Base-by-base conservation (phyloP, 2,888 invertebrate species). In the Sceliomorpha sp. region DNA sequence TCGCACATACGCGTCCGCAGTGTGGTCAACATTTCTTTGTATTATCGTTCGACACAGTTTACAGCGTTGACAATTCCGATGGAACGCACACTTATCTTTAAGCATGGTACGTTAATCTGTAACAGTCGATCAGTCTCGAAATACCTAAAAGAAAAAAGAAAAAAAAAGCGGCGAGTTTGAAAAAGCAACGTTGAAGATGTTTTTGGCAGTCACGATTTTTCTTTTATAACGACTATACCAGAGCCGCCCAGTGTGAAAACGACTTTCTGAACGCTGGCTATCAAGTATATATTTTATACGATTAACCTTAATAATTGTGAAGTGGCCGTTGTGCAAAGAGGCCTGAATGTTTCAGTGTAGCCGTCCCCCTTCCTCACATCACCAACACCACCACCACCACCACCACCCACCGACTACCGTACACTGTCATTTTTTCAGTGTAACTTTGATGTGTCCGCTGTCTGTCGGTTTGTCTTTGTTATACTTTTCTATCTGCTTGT, bases 331-430 rank as follows among this genome's bases (percentile, higher is more conserved):
- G 75, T 82, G 80, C 77, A 79, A 80, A 82, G 70, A 80, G 80
- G 82, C 81, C 80, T 84, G 84, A 81, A 84, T 84, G 84, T 85
- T 84, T 83, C 85, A 82, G 81, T 83, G 83, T 85, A 85, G 84
- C 84, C 78, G 80, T n/a, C 80, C 85, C 84, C 82, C 84, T 84
- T 85, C 84, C 85, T 84, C 84, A 81, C 79, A 81, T 82, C 84
- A 82, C 76, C 67, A 73, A 67, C 79, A 81, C 81, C 83, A 82
- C 81, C 80, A 81, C 74, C 56, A 71, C 66, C 82, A 82, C 81
- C 80, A 81, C 74, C 64, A 71, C 66, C 45, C 31, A 50, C 81
- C 79, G 81, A 82, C 83, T 83, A 83, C 80, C 81, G 83, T 84
- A 84, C 86, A 85, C 84, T 84, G 83, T 81, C 81, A 81, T 84